A percentile compares a stretch with the other conserved stretches of the same genome.
phyloP scores from a whole-genome alignment of 2,797 vertebrate genomes.

The Chelon labrosus region DNA sequence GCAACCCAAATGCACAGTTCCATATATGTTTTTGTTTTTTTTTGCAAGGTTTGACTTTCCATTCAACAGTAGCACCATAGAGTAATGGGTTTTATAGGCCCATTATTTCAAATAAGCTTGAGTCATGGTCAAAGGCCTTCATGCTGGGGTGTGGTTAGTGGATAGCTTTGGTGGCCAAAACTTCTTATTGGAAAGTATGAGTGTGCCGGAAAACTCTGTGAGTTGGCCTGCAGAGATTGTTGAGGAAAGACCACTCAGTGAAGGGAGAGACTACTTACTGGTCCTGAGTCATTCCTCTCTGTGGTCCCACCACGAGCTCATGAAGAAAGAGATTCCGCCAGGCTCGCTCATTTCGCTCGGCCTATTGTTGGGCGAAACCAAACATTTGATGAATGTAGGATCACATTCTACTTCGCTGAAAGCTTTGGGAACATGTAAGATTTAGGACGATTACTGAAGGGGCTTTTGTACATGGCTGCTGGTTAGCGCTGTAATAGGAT shows the following conservation, averaged over 20 bases:
- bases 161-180: slow-evolving; percentile 39
- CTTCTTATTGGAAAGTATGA: slow-evolving; percentile 57
- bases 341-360: slow-evolving; percentile 37
- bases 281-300: slow-evolving; percentile 51
- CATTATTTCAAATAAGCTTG: slow-evolving; percentile 8
- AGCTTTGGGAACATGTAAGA: slow-evolving; percentile 55
- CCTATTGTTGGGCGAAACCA: slow-evolving; percentile 57
- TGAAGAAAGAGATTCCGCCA: slow-evolving; percentile 37
- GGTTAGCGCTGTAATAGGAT: slow-evolving; percentile 62
- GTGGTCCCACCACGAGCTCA: slow-evolving; percentile 51
- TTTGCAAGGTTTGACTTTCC: background rate
- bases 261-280: slow-evolving; percentile 20
- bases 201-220: slow-evolving; percentile 58
- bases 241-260: slow-evolving; percentile 38
- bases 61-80: background rate
- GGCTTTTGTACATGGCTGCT: slow-evolving; percentile 57
- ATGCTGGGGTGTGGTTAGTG: slow-evolving; percentile 27
- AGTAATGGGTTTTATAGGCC: background rate
- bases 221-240: slow-evolving; percentile 32
- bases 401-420: slow-evolving; percentile 30
- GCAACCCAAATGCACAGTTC: background rate
- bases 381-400: slow-evolving; percentile 50
- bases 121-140: slow-evolving; percentile 6
- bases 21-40: background rate
- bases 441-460: slow-evolving; percentile 52